Evolutionary conservation across 2,888 invertebrate genomes (phyloP).

Genomic region (Habrosyne pyritoides): DNA sequence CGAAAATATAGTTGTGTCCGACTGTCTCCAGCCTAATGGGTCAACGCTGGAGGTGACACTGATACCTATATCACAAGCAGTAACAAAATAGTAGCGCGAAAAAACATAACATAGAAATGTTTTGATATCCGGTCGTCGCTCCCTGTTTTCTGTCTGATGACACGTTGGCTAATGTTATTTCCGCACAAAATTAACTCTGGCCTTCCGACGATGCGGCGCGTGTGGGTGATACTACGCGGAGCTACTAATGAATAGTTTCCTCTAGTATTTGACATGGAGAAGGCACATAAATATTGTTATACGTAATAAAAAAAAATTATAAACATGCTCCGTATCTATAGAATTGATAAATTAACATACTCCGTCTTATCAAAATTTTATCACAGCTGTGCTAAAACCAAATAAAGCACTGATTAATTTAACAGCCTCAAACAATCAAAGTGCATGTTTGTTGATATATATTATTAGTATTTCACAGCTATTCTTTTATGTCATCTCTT

Average conservation of each 20-base stretch:
- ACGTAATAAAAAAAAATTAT: not conserved
- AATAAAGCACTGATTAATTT: not conserved
- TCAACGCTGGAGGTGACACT: too few relatives aligned
- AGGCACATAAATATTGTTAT: not conserved
- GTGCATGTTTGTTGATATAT: not conserved
- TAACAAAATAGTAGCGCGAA: slow-evolving; percentile 10
- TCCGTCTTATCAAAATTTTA: too few relatives aligned
- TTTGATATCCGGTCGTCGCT: slow-evolving; percentile 57
- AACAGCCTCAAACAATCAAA: not conserved
- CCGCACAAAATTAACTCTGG: slow-evolving; percentile 58
- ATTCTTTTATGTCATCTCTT: not conserved
- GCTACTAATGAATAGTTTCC: not conserved
- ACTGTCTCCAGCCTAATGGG: too few relatives aligned
- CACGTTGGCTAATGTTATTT: slow-evolving; percentile 51
- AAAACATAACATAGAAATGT: slow-evolving; percentile 19
- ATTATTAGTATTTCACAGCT: not conserved
- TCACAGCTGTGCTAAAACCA: not conserved
- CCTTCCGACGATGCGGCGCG: slow-evolving; percentile 46
- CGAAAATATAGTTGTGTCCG: too few relatives aligned
- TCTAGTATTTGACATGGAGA: not conserved
- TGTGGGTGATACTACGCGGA: slow-evolving; percentile 33
- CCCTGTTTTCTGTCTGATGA: slow-evolving; percentile 34
- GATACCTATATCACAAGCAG: too few relatives aligned
- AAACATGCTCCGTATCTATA: too few relatives aligned
- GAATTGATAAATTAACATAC: too few relatives aligned